phyloP scores from a whole-genome alignment of 2,113 vertebrate species.

The Erinaceus europaeus region DNA sequence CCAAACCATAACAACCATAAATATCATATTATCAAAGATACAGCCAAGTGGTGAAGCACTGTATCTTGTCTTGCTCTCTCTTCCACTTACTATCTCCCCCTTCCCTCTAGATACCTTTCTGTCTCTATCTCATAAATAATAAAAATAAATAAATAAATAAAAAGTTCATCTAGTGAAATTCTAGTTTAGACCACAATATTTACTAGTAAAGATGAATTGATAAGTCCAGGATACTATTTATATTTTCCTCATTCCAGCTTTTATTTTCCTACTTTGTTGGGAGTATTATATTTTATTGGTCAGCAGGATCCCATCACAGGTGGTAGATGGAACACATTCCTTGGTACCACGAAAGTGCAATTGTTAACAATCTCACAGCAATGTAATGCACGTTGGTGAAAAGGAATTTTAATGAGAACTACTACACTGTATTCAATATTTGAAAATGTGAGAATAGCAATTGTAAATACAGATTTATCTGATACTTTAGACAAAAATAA shows the following conservation, averaged over 20 bases:
- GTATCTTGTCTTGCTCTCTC: no score
- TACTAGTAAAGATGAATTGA: background rate
- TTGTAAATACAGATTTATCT: background rate
- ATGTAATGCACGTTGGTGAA: background rate
- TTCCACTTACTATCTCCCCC: no score
- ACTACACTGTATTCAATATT: background rate
- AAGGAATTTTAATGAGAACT: background rate
- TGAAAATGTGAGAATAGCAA: background rate
- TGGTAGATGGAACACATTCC: background rate
- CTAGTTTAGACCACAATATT: background rate
- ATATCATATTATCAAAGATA: no score
- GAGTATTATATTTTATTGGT: background rate
- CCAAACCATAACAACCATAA: no score
- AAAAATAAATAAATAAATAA: background rate
- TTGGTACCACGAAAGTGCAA: background rate
- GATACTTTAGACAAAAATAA: no score
- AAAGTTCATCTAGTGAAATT: slow-evolving; percentile 3
- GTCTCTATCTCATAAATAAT: no score
- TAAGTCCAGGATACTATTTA: background rate
- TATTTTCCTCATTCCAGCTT: background rate
- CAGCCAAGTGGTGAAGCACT: no score
- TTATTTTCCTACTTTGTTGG: background rate
- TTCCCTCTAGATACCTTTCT: no score
- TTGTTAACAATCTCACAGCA: background rate
- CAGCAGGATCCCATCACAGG: background rate